phyloP scores from a whole-genome alignment of 35 echinoderm and acorn worm species.

The Antedon bifida region DNA sequence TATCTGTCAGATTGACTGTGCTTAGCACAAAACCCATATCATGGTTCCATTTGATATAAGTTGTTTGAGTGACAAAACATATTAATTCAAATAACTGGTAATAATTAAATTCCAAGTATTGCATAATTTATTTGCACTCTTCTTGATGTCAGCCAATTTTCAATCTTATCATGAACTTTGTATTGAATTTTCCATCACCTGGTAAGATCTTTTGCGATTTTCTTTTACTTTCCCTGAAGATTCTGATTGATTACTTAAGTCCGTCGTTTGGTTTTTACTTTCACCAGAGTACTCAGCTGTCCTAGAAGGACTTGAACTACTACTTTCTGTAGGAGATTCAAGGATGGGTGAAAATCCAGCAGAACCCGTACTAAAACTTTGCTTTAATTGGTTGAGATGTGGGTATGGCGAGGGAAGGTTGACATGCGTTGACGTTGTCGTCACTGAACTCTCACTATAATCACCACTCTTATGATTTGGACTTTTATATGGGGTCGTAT shows the following conservation, averaged over 20 bases:
- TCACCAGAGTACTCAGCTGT: background rate
- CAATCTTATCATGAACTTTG: too few relatives aligned
- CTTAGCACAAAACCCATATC: too few relatives aligned
- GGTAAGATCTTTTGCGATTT: too few relatives aligned
- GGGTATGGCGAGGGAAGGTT: background rate
- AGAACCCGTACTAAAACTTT: background rate
- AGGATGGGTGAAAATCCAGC: background rate
- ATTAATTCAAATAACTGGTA: too few relatives aligned
- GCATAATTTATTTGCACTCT: too few relatives aligned
- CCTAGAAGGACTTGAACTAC: background rate
- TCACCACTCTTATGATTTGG: constrained; percentile 9
- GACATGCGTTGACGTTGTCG: background rate
- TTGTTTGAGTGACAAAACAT: too few relatives aligned
- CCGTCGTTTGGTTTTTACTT: background rate
- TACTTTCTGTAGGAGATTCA: background rate
- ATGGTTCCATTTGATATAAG: too few relatives aligned
- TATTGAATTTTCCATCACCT: too few relatives aligned
- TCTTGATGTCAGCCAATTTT: too few relatives aligned
- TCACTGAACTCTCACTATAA: background rate
- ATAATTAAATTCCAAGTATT: too few relatives aligned
- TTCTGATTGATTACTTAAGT: background rate
- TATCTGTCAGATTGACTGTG: too few relatives aligned
- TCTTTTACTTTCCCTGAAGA: too few relatives aligned
- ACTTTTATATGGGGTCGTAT: constrained; percentile 42
- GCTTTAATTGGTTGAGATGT: background rate